phyloP scores from a whole-genome alignment of 2,797 vertebrate genomes.

The Botia almorhae region DNA sequence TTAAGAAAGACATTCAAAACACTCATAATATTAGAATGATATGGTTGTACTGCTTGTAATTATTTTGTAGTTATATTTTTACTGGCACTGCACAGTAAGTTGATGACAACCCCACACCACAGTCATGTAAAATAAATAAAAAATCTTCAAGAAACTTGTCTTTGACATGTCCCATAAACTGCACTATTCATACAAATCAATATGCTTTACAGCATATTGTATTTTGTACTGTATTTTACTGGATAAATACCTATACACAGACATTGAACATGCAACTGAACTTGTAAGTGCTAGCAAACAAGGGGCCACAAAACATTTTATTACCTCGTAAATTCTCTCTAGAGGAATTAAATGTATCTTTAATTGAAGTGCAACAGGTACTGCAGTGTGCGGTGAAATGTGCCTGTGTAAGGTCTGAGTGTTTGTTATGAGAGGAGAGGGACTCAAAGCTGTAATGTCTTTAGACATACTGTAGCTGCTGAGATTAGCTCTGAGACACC shows the following conservation, averaged over 20 bases:
- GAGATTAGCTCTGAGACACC: slow-evolving; percentile 4
- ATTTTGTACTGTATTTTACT: neutral
- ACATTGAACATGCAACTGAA: neutral
- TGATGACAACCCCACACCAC: too few relatives aligned
- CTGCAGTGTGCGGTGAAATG: neutral
- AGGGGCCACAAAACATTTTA: slow-evolving; percentile 12
- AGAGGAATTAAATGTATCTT: slow-evolving; percentile 1
- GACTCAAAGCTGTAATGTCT: slow-evolving; percentile 29
- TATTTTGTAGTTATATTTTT: too few relatives aligned
- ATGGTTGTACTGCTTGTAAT: too few relatives aligned
- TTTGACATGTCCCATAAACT: too few relatives aligned
- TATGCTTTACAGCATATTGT: neutral
- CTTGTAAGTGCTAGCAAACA: neutral
- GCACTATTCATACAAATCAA: neutral
- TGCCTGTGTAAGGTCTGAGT: neutral
- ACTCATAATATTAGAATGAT: too few relatives aligned
- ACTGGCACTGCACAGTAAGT: too few relatives aligned
- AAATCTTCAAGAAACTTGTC: too few relatives aligned
- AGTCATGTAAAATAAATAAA: too few relatives aligned
- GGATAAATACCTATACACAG: neutral
- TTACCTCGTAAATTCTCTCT: slow-evolving; percentile 13
- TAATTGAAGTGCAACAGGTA: slow-evolving; percentile 4
- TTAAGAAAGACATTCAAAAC: too few relatives aligned
- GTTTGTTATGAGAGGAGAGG: slow-evolving; percentile 1
- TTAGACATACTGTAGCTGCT: slow-evolving; percentile 7